Percentiles rank a stretch among this genome's conserved stretches.
phyloP scores from a whole-genome alignment of 1,140 invertebrate genomes.

The Calycopis cecrops region DNA sequence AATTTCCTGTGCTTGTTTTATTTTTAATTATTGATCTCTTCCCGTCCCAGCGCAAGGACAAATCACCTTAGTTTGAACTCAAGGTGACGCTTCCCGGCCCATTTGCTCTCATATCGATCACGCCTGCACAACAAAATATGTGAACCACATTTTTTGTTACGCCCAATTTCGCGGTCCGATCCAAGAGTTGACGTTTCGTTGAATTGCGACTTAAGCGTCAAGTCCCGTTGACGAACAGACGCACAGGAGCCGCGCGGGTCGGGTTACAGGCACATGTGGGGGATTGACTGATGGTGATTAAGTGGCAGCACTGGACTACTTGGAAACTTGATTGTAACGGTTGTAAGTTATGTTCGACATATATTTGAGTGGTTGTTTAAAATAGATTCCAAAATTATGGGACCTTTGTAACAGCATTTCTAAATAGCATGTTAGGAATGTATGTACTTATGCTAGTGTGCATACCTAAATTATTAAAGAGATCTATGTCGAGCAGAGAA shows the following conservation, averaged over 20 bases:
- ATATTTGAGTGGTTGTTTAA: too few species aligned
- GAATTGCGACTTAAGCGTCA: not conserved
- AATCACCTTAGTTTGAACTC: too few species aligned
- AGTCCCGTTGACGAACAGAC: not conserved
- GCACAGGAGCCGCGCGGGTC: slow-evolving; percentile 3
- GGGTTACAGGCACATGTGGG: not conserved
- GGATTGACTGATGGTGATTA: slow-evolving; percentile 2
- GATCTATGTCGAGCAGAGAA: too few species aligned
- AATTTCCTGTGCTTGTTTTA: too few species aligned
- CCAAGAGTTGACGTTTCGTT: slow-evolving; percentile 6
- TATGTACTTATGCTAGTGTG: too few species aligned
- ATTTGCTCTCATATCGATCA: not conserved
- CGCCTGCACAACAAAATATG: not conserved
- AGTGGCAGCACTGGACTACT: not conserved
- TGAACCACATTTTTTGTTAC: slow-evolving; percentile 1
- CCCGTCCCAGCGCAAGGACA: too few species aligned
- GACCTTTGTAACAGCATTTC: too few species aligned
- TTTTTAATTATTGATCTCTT: too few species aligned
- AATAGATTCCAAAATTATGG: too few species aligned
- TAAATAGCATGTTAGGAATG: too few species aligned
- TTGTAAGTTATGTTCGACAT: too few species aligned
- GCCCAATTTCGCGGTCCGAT: slow-evolving; percentile 11
- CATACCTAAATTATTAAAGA: too few species aligned
- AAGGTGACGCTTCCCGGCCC: not conserved
- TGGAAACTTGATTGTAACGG: not conserved